Base-by-base conservation (phyloP, 23 tunicate species). In the Diplosoma virens region DNA sequence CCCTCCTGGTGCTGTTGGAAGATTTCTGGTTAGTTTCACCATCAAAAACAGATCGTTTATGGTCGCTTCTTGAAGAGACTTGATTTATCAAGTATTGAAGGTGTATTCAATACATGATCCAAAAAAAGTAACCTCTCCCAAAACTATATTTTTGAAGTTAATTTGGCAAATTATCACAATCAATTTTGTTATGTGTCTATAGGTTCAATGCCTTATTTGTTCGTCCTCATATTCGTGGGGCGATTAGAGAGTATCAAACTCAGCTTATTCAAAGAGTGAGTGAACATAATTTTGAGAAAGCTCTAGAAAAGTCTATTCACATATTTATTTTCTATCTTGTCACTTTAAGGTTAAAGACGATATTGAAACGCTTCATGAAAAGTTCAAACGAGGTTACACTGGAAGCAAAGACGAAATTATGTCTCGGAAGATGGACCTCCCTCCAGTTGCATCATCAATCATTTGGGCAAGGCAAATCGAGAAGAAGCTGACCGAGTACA, bases 391-490 rank as follows among this genome's bases (percentile, higher is more conserved):
- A 9, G 91, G 80, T 30, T 88, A 87, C 59, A 71, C 58, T 35
- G 79, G 79, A 30, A 80, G 87, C 45, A 78, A 92, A 56, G 90
- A 76, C 2, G 87, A 84, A 27, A 23, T 36, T 32, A 69, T 92
- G 73, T 76, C 92, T 31, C 71, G 86, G 61, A 90, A 75, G 26
- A 59, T 84, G 1, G 99, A 94, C 71, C 71, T 94, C n/a, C 99
- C 99, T 32, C 99, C 99, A 1, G 95, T 88, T n/a, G 93, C 99
- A 18, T 95, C 96, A 18, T 82, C 90, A 4, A 94, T 94, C 45
- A 94, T 94, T 5, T 94, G 99, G 99, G 99, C 91, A 0, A 72
- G 90, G 22, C 99, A 94, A 75, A 94, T 94, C 28, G 99, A 94
- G 68, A 35, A 83, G 26, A 89, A 94, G 59, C 46, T 94, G 32